Evolutionary conservation across 1,140 invertebrate genomes (phyloP).

Genomic region (Saccostrea echinata): DNA sequence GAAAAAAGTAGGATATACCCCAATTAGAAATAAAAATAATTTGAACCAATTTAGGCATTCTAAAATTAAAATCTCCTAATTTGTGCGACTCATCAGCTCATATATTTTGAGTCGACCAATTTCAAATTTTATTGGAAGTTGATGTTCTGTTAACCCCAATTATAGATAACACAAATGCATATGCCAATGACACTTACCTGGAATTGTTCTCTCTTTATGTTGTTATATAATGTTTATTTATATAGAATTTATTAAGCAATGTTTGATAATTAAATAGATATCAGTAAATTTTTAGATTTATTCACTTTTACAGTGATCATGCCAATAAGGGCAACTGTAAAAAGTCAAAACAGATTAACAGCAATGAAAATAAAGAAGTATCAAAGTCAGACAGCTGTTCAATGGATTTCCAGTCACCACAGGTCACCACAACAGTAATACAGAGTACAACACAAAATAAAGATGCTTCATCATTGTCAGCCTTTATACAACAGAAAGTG

Average conservation of each 20-base stretch:
- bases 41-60: too few species aligned
- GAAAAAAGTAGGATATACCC: too few species aligned
- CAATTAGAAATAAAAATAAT: too few species aligned
- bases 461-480: background rate
- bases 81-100: too few species aligned
- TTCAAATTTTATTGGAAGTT: too few species aligned
- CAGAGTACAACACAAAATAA: background rate
- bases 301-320: background rate
- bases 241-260: background rate
- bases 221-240: too few species aligned
- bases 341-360: background rate
- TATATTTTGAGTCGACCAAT: too few species aligned
- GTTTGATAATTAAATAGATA: background rate
- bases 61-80: too few species aligned
- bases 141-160: too few species aligned
- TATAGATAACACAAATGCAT: too few species aligned
- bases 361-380: background rate
- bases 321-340: background rate
- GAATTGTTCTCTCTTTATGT: too few species aligned
- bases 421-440: background rate
- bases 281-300: background rate
- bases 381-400: background rate
- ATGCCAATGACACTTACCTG: too few species aligned
- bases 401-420: background rate
- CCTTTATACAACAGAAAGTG: constrained; percentile 3